Evolutionary conservation across 2,797 vertebrate species (phyloP), one percentile per base, ranked within the genome.

Genomic region (Anabacerthia variegaticeps): DNA sequence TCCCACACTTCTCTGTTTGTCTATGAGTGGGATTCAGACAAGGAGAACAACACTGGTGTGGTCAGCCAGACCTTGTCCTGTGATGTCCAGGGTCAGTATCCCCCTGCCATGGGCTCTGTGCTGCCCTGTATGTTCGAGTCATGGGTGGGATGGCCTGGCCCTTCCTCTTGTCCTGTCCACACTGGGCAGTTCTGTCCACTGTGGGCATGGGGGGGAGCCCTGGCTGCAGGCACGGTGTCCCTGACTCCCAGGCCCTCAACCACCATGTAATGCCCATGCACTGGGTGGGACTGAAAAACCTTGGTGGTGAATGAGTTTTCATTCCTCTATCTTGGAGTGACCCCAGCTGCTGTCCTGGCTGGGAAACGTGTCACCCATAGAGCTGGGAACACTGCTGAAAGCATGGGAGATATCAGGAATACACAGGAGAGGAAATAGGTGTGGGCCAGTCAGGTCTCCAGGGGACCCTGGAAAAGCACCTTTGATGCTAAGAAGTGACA

Each of bases 1-100:
- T 99, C 99, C 5, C 99, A 99, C 97, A 99, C 99, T 4, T 96
- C 98, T 30, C 95, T 99, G 92, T 99, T 98, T 58, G 95, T 99
- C 66, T 99, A 99, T 69, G 98, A 98, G 94, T 99, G 99, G 99
- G 98, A 98, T 6, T 98, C 98, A 17, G 98, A 99, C 96, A 99
- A 99, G 92, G 97, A 98, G 72, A 99, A 99, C 2, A 73, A 98
- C 85, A 99, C 99, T 0, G 99, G 98, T 2, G 97, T 99, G 68
- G 98, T 99, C 92, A 98, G 98, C 61, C 99, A 99, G 97, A 98
- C 98, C 87, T 92, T 93, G 22, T 98, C 98, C 89, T 99, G 99
- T 58, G 96, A 98, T 11, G 98, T 97, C 9, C 72, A 98, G 5
- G 99, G 99, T 99, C 85, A 96, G 98, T 93, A 69, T 81, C 18